Evolutionary conservation across 2,888 invertebrate species (phyloP).

Genomic region (Heliconius cydno): DNA sequence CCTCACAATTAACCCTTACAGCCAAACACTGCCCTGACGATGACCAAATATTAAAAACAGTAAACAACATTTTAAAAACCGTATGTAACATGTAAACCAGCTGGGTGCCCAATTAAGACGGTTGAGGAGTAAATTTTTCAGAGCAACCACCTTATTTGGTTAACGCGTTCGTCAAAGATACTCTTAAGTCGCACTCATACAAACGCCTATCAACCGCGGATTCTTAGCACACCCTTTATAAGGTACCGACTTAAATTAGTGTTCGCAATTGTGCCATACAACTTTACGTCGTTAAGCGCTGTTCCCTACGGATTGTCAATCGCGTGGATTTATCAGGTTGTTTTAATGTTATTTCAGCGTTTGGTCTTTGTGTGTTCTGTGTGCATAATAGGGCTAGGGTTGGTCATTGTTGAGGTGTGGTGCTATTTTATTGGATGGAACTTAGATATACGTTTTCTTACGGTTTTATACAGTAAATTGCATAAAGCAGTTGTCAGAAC

Average conservation of each 20-base stretch:
- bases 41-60: too few relatives aligned
- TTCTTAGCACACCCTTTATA: constrained; percentile 79
- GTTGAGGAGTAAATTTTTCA: constrained; percentile 82
- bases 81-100: constrained; percentile 59
- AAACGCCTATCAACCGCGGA: constrained; percentile 80
- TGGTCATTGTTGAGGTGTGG: background rate
- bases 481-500: background rate
- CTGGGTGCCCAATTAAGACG: constrained; percentile 79
- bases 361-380: constrained; percentile 51
- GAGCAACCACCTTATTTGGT: constrained; percentile 78
- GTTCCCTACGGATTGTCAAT: constrained; percentile 67
- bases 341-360: constrained; percentile 55
- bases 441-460: background rate
- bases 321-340: constrained; percentile 66
- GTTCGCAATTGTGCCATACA: constrained; percentile 75
- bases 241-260: constrained; percentile 81
- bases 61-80: constrained; percentile 31
- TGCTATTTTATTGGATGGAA: background rate
- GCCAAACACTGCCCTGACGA: too few relatives aligned
- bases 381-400: constrained; percentile 29
- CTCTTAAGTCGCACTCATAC: constrained; percentile 75
- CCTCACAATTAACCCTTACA: too few relatives aligned
- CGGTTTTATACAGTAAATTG: background rate
- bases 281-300: constrained; percentile 61
- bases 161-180: constrained; percentile 73